Base-by-base conservation (phyloP, 2,797 vertebrate genomes). In the Kryptolebias ocellatus region DNA sequence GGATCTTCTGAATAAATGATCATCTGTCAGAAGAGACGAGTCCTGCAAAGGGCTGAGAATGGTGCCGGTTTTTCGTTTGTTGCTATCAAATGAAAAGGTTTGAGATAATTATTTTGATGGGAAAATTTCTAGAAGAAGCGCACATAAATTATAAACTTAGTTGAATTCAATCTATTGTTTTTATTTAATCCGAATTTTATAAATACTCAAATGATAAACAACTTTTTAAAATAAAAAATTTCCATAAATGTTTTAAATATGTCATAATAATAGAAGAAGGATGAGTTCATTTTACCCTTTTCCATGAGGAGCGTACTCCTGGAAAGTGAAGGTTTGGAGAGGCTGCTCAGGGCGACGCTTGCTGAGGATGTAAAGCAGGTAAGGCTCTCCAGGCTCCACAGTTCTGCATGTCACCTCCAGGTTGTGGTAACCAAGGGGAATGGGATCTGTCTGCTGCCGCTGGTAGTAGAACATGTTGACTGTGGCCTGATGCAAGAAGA, bases 401-500 rank as follows among this genome's bases (percentile, higher is more conserved):
- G 95, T 94, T 8, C 87, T 87, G 81, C 96, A 96, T 3, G 92
- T 93, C 75, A 94, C 27, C 0, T 95, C 91, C 81, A 98, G 85
- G 74, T 93, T 89, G 4, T 93, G 86, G 71, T 95, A 98, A 0
- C 91, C 92, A 0, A 88, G 77, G 0, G 96, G 96, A 16, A 95
- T 79, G 0, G 72, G 34, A 63, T 97, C 95, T 0, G 92, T 93
- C 87, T 97, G 95, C 18, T 89, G 80, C 16, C 93, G 90, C 56
- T 96, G 94, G 75, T 90, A 92, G 83, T 89, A 84, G 70, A 98
- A 96, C 92, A 98, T 95, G 90, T 96, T 96, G 78, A 98, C 88
- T 0, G 96, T 96, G 67, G 89, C 95, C 97, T 98, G 83, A 4
- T 0, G 52, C 15, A 76, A 51, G 78, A 39, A 78, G 11, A 45